Conservation (phyloP, 2,797 vertebrate species). For the Nothura maculosa region DNA sequence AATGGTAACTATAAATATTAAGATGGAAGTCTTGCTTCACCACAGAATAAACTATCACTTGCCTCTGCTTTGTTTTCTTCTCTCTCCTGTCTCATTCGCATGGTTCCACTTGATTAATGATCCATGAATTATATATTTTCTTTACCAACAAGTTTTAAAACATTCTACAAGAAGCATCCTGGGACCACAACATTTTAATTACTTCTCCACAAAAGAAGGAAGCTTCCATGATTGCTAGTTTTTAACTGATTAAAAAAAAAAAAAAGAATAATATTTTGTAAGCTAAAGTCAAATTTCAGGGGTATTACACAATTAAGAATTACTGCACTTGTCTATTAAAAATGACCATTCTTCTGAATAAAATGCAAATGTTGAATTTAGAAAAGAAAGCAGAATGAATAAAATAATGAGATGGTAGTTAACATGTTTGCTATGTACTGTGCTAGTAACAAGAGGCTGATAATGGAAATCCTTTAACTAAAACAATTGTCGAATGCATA, state of each 20-base stretch:
- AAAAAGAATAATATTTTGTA: neutral
- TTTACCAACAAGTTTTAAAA: neutral
- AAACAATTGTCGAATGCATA: neutral
- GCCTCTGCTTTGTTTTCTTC: neutral
- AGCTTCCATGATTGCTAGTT: neutral
- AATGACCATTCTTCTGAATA: neutral
- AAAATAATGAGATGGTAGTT: neutral
- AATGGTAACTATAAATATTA: neutral
- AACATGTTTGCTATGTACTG: neutral
- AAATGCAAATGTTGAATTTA: slow-evolving; percentile 25
- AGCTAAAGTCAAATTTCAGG: neutral
- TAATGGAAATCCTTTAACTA: neutral
- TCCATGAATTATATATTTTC: neutral
- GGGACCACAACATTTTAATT: neutral
- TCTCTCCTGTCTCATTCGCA: neutral
- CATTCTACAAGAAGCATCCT: neutral
- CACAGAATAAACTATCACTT: neutral
- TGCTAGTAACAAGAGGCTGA: neutral
- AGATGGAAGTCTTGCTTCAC: neutral
- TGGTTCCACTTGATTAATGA: neutral
- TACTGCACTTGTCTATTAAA: neutral
- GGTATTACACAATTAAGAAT: slow-evolving; percentile 25
- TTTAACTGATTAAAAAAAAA: neutral
- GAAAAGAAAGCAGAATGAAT: neutral
- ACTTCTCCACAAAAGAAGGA: neutral